These are phyloP conservation scores for Pocillopora damicornis DNA, from an alignment of 64 coral and sea anemone genomes.

Conservation along the genomic window DNA sequence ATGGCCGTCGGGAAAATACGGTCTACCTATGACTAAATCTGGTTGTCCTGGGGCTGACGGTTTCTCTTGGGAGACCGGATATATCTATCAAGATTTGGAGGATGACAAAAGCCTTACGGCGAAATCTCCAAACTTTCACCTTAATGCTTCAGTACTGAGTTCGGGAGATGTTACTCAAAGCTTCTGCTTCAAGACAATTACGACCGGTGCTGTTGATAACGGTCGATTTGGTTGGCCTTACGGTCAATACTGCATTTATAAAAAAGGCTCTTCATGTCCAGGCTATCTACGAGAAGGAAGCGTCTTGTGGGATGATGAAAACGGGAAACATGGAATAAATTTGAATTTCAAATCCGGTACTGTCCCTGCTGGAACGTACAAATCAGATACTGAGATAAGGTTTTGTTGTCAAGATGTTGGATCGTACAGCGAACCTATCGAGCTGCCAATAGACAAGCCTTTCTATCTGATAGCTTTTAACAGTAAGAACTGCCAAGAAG, in stretches of 20 bases:
- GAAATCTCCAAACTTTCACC: conserved; percentile 34
- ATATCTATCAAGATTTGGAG: conserved; percentile 38
- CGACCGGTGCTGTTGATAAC: not conserved
- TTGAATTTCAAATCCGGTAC: not conserved
- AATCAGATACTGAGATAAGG: conserved; percentile 49
- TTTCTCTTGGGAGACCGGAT: conserved; percentile 44
- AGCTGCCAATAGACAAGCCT: conserved; percentile 43
- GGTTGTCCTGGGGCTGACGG: conserved; percentile 30
- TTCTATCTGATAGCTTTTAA: conserved; percentile 66
- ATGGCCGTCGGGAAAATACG: conserved; percentile 51
- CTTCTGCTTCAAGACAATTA: conserved; percentile 64
- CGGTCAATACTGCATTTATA: conserved; percentile 66
- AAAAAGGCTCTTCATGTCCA: conserved; percentile 46
- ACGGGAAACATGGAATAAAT: not conserved
- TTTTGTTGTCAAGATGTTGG: conserved; percentile 60
- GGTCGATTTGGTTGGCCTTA: conserved; percentile 53
- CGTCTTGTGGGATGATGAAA: conserved; percentile 61
- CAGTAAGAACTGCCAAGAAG: conserved; percentile 39
- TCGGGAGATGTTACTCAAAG: conserved; percentile 28
- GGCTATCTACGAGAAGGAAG: conserved; percentile 37
- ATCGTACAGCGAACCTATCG: conserved; percentile 28
- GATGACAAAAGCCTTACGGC: not conserved
- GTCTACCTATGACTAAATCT: conserved; percentile 42
- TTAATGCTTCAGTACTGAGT: not conserved
- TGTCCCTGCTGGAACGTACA: conserved; percentile 39